Conservation (phyloP, 2,888 invertebrate genomes). For the Heteropelma amictum region DNA sequence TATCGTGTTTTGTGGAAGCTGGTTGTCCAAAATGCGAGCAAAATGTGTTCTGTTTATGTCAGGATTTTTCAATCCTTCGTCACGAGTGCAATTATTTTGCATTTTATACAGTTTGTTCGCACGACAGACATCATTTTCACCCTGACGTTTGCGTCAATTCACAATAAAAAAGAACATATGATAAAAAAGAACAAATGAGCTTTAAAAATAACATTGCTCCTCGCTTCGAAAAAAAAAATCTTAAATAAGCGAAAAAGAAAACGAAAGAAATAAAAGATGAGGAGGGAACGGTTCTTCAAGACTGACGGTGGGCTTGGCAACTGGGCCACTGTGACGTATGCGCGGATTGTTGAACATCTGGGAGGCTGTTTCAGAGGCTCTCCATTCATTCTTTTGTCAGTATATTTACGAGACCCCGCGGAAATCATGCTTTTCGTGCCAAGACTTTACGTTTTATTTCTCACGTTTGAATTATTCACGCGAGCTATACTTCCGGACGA, state of each 20-base stretch:
- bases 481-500: not conserved
- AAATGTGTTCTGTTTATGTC: no score
- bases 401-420: constrained; percentile 29
- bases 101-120: no score
- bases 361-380: constrained; percentile 8
- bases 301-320: constrained; percentile 2
- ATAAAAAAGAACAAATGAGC: no score
- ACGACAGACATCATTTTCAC: no score
- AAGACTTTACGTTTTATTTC: constrained; percentile 11
- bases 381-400: not conserved
- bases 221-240: not conserved
- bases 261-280: not conserved
- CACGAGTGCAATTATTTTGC: no score
- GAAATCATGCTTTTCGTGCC: constrained; percentile 29
- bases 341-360: constrained; percentile 6
- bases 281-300: not conserved
- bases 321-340: constrained; percentile 29
- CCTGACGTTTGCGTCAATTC: no score
- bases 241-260: no score
- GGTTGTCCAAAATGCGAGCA: no score
- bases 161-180: no score
- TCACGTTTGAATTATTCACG: constrained; percentile 23
- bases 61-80: no score
- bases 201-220: not conserved
- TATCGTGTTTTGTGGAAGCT: no score